Base-by-base conservation (phyloP, 2,888 invertebrate species). In the Heteropelma amictum region DNA sequence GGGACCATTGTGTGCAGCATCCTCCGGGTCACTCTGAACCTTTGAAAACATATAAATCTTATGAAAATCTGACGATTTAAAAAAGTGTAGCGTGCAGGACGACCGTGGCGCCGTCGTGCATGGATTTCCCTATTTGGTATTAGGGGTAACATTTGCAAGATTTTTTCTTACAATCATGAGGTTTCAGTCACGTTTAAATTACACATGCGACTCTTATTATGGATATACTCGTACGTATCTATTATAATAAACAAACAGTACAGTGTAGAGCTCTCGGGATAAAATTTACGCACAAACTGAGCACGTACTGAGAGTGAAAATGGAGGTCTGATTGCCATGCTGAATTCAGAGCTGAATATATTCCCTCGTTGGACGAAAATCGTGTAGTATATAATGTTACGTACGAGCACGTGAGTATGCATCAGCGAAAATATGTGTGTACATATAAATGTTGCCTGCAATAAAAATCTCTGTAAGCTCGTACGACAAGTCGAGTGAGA, bases 251-350 rank as follows among this genome's bases (percentile, higher is more conserved):
- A 4, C 5, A 26, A 6, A n/a, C 47, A 10, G 17, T 1, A 53
- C 10, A 35, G 38, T 21, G 38, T 17, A 63, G 5, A 38, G 61
- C 79, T 79, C 78, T 47, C 72, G 77, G 74, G 79, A 84, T 84
- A 82, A 81, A 53, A 30, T 33, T 26, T 81, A 79, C 77, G 80
- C 67, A 83, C 82, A 84, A 82, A 82, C 82, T 77, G 67, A 72
- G 80, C 82, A 84, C 82, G 6, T 14, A 1, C 12, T 3, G 4
- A 33, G 3, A 33, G 19, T 21, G 64, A 83, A 82, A 85, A 85
- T 84, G 81, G 83, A 80, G 64, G 78, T 81, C 84, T 85, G 85
- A 85, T 85, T 85, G 83, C 83, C 80, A 82, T 77, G 82, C 74
- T 81, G 77, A 60, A 83, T 81, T 83, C 80, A 81, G 81, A 80